Conservation (phyloP, 2,113 vertebrate genomes). For the Polypterus bichir region DNA sequence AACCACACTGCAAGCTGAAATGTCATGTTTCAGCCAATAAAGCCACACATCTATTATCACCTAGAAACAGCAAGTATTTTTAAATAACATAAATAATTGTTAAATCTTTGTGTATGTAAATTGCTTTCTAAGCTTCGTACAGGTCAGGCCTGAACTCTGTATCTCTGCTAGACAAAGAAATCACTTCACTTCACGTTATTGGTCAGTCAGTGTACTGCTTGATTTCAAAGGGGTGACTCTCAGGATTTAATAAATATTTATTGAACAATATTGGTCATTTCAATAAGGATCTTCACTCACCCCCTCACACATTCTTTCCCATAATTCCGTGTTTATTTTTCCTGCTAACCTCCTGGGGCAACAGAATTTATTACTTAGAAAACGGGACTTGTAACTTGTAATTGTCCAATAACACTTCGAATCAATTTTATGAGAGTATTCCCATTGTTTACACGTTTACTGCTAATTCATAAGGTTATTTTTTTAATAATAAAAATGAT, state of each 20-base stretch:
- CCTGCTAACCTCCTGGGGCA: constrained; percentile 11
- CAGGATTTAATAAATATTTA: constrained; percentile 28
- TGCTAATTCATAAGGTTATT: constrained; percentile 19
- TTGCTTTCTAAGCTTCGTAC: too few species aligned
- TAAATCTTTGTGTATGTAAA: too few species aligned
- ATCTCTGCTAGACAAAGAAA: too few species aligned
- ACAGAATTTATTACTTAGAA: constrained; percentile 17
- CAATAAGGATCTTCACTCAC: constrained; percentile 5
- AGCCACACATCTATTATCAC: too few species aligned
- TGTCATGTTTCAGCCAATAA: too few species aligned
- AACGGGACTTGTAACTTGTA: constrained; percentile 11
- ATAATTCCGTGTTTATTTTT: constrained; percentile 13
- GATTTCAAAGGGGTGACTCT: constrained; percentile 7
- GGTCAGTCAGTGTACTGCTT: constrained; percentile 1
- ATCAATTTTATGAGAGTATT: constrained; percentile 18
- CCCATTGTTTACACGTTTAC: constrained; percentile 17
- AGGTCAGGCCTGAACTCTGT: too few species aligned
- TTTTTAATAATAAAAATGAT: constrained; percentile 13
- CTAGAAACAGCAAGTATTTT: too few species aligned
- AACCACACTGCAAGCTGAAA: too few species aligned
- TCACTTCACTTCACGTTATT: not conserved
- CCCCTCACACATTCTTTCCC: not conserved
- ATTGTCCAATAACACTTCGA: constrained; percentile 18
- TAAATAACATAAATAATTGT: too few species aligned
- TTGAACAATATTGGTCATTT: constrained; percentile 19